These are phyloP conservation scores for Neopipo cinnamomea DNA, from an alignment of 2,113 vertebrate species.

Conservation along the genomic window DNA sequence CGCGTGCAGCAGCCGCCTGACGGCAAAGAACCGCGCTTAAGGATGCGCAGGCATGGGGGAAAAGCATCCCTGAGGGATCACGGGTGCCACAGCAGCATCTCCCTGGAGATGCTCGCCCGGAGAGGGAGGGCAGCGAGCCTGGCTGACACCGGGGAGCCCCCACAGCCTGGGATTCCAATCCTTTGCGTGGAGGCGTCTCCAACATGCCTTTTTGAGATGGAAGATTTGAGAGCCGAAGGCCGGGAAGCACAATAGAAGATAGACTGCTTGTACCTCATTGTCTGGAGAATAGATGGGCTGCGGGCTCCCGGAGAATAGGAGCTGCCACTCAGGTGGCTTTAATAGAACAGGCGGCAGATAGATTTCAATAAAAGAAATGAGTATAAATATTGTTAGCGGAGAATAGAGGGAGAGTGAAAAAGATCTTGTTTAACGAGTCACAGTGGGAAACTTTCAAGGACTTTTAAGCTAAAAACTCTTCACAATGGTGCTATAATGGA, in stretches of 20 bases:
- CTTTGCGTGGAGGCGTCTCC: background rate
- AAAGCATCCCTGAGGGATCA: background rate
- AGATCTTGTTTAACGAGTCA: constrained; percentile 61
- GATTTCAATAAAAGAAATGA: constrained; percentile 77
- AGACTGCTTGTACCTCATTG: constrained; percentile 58
- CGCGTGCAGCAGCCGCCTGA: background rate
- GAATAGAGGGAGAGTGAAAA: constrained; percentile 63
- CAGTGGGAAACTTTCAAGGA: constrained; percentile 66
- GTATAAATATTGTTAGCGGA: constrained; percentile 78
- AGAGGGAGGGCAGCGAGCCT: background rate
- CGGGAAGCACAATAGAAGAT: constrained; percentile 31
- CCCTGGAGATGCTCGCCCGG: fast-evolving
- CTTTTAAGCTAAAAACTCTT: constrained; percentile 41
- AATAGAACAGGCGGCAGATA: constrained; percentile 69
- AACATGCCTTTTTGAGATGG: constrained; percentile 25
- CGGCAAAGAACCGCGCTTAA: fast-evolving
- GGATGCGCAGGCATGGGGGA: background rate
- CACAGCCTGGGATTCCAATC: background rate
- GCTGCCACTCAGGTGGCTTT: constrained; percentile 73
- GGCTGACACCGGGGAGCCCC: background rate
- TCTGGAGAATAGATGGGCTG: constrained; percentile 81
- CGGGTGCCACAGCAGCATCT: background rate
- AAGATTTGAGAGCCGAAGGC: constrained; percentile 50
- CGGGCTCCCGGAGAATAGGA: constrained; percentile 74
- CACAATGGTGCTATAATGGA: constrained; percentile 16